Evolutionary conservation across 2,888 invertebrate genomes (phyloP), one percentile per base, ranked within the genome.

Genomic region (Drosophila merina): DNA sequence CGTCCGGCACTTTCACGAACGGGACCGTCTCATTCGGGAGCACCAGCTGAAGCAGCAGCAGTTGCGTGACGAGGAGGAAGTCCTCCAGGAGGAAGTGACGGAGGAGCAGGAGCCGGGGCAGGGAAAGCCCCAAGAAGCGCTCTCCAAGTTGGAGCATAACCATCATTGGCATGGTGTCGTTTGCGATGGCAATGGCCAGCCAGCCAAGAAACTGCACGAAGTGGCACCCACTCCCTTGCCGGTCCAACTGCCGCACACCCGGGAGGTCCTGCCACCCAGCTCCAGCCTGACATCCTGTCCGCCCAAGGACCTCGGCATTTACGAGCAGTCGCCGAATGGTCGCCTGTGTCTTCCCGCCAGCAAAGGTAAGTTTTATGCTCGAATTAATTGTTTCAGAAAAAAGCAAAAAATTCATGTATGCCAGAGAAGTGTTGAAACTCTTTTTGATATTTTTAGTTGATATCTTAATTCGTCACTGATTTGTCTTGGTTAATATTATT

Each of bases 1-100:
- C 72, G 91, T 91, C 55, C 89, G 89, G 70, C 92, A 91, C 72
- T 91, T 91, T 73, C 91, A 91, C 77, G 92, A 92, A 87, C 89
- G 92, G 74, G 92, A 92, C 87, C 92, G 92, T 68, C 90, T 90
- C 72, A 92, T 92, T 86, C 88, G 90, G 74, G 91, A 91, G 72
- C 92, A 92, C 79, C 92, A 92, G 78, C 86, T 91, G 77, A 90
- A 90, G 67, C 91, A 90, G 74, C 91, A 92, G 73, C 91, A 77
- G 60, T 74, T 87, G 52, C 74, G 77, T 50, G 82, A 76, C 56
- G 76, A 45, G 66, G 62, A 56, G 52, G 59, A 70, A n/a, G 12
- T 44, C 12, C 44, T 64, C n/a, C 68, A 47, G 30, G 44, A 50
- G 25, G 12, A 52, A n/a, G 47, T 12, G n/a, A 42, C 63, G 14